These are phyloP conservation scores for Scarus forsteni DNA, from an alignment of 2,797 vertebrate genomes.

Conservation along the genomic window DNA sequence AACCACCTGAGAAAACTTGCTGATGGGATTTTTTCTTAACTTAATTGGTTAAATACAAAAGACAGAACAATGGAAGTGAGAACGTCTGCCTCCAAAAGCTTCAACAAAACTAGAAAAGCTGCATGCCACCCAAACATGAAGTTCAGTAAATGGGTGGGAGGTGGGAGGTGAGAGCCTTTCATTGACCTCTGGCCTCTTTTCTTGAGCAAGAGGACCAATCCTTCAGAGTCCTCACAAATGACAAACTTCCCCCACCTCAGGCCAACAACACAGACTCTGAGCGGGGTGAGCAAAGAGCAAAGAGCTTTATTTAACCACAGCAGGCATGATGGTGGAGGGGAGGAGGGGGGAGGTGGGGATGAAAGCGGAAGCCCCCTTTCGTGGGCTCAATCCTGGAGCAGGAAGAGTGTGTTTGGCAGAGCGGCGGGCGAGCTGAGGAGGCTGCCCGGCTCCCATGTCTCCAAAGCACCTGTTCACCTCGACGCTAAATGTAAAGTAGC, in stretches of 20 bases:
- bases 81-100: neutral
- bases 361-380: slow-evolving; percentile 34
- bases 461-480: slow-evolving; percentile 79
- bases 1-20: neutral
- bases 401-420: slow-evolving; percentile 27
- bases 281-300: slow-evolving; percentile 71
- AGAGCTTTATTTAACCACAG: slow-evolving; percentile 74
- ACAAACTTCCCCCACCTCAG: slow-evolving; percentile 62
- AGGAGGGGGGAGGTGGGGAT: neutral
- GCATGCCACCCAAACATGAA: neutral
- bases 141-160: slow-evolving; percentile 22
- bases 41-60: neutral
- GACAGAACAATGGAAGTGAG: neutral
- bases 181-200: slow-evolving; percentile 64
- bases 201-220: slow-evolving; percentile 30
- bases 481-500: slow-evolving; percentile 73
- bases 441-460: slow-evolving; percentile 49
- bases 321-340: slow-evolving; percentile 27
- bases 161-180: slow-evolving; percentile 31
- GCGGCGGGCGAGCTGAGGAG: slow-evolving; percentile 34
- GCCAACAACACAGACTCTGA: slow-evolving; percentile 63
- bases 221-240: slow-evolving; percentile 55
- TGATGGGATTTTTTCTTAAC: neutral
- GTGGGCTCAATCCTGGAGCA: slow-evolving; percentile 24
- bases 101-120: neutral